Base-by-base conservation (phyloP, 1,140 invertebrate species). In the Nilaparvata lugens region DNA sequence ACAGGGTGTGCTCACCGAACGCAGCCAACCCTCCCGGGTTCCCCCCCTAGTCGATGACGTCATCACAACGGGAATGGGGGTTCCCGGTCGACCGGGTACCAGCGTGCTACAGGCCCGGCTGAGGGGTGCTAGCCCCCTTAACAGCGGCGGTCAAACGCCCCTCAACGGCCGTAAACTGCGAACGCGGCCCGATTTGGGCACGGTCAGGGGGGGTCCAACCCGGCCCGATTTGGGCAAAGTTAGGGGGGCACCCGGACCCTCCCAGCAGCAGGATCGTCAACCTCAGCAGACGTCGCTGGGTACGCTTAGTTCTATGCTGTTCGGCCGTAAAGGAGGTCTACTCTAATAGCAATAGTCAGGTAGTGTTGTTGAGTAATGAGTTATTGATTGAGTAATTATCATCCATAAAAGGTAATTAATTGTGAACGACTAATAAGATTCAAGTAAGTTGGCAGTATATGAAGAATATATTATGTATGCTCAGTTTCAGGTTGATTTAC, bases 291-390 rank as follows among this genome's bases (percentile, higher is more conserved):
- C 81, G 61, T 81, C 87, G 1, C 75, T 89, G 14, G 88, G 88
- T 56, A 88, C 86, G 23, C 81, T 91, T 55, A 89, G 87, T 75
- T 85, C 85, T 19, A 76, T 91, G 64, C 76, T 91, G 11, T 91
- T 91, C 72, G 89, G 88, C 25, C 77, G 89, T 56, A 91, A 91
- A 69, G 89, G 88, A 48, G 88, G 89, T 14, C 78, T 89, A 64
- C 79, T 90, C 63, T 90, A 83, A 76, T 64, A 11, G 13, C 48
- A 3, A 2, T 52, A 52, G 48, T 18, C 24, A 11, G 18, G 28
- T 28, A 28, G 28, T 28, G 28, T 28, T n/a, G n/a, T n/a, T n/a
- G n/a, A n/a, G n/a, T n/a, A n/a, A n/a, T n/a, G n/a, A n/a, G n/a
- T n/a, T n/a, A n/a, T n/a, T n/a, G n/a, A n/a, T n/a, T n/a, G n/a